Percentiles rank a stretch among this genome's conserved stretches.
Conservation (phyloP, 2,113 vertebrate genomes). For the Candoia aspera region DNA sequence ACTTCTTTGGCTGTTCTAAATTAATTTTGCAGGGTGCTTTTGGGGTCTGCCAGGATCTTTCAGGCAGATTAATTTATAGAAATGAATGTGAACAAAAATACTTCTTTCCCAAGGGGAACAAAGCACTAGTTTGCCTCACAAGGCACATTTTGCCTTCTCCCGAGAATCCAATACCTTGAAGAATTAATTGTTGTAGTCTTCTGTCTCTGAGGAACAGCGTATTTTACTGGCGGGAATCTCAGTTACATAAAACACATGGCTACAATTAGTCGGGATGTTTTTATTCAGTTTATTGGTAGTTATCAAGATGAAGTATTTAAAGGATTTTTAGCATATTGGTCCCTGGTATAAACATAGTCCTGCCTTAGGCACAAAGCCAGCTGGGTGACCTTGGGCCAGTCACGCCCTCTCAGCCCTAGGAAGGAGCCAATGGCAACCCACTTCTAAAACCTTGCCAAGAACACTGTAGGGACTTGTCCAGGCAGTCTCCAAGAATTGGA, state of each 20-base stretch:
- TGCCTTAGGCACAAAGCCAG: no score
- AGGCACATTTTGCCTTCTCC: not conserved
- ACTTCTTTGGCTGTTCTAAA: not conserved
- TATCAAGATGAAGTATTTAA: constrained; percentile 18
- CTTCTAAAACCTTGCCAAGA: no score
- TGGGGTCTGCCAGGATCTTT: constrained; percentile 5
- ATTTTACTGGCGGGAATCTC: not conserved
- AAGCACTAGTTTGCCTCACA: not conserved
- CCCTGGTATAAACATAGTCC: not conserved
- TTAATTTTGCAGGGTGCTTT: not conserved
- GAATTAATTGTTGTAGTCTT: not conserved
- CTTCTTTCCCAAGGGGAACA: not conserved
- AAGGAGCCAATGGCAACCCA: no score
- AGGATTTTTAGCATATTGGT: not conserved
- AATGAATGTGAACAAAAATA: not conserved
- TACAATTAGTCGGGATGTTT: constrained; percentile 14
- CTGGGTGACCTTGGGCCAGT: no score
- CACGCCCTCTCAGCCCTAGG: no score
- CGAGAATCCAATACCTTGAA: constrained; percentile 7
- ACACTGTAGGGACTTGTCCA: no score
- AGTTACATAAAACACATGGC: constrained; percentile 7
- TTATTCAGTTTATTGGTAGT: constrained; percentile 7
- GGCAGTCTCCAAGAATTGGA: no score
- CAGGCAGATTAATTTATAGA: constrained; percentile 4
- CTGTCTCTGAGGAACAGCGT: not conserved